Evolutionary conservation across 92 coral and sea anemone genomes (phyloP), one percentile per base, ranked within the genome.

Genomic region (Palythoa grandis): DNA sequence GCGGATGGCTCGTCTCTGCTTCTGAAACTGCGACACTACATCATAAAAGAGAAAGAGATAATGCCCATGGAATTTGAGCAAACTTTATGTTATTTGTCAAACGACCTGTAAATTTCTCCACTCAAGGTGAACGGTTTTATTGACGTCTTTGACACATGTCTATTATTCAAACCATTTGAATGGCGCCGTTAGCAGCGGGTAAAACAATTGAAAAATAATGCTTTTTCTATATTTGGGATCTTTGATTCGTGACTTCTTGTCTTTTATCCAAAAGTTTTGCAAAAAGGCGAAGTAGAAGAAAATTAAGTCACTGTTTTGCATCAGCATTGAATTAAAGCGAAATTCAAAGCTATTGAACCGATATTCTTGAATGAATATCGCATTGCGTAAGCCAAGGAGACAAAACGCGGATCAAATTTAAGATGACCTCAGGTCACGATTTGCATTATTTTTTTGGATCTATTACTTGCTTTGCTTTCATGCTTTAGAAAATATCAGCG

Each of bases 101-200:
- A 13, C 74, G 23, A 23, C 2, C 29, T 38, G 19, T 8, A 54
- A 22, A 43, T n/a, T 19, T 52, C 48, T 69, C 23, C 38, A 17
- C 17, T 37, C 58, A 40, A 43, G 25, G n/a, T 56, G 66, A 79
- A 69, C 71, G 43, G 60, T 80, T 80, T 29, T 50, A 65, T 79
- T 80, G 85, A 76, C 58, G 20, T 22, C 38, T 48, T 75, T 19
- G 43, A 61, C 56, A 61, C 52, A 17, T 40, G 72, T 43, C 85
- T 66, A 20, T 80, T 40, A 79, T 77, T 57, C 72, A 78, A 61
- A 43, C 43, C 72, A 66, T 80, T 80, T 68, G 85, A 80, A 47
- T n/a, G 85, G 61, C 63, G 85, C 74, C 85, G 40, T 14, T 63
- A 70, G 52, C 66, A 53, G 69, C 82, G 7, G 82, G 69, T 7